A percentile compares a stretch with the other conserved stretches of the same genome.
Evolutionary conservation across 2,888 invertebrate genomes (phyloP).

Genomic region (Crematogaster levior): DNA sequence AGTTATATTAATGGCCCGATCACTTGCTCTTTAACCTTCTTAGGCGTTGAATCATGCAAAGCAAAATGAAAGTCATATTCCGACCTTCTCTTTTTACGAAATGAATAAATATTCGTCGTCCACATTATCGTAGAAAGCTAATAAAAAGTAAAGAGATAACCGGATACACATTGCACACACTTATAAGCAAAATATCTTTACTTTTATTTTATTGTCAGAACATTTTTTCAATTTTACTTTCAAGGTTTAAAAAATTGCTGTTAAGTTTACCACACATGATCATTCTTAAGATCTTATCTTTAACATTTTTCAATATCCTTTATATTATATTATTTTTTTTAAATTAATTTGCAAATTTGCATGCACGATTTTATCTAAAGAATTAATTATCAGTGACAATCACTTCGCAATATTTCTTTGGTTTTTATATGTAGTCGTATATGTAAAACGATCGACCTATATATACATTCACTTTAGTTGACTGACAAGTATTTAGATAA

Average conservation of each 20-base stretch:
- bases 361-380: not conserved
- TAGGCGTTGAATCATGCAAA: not conserved
- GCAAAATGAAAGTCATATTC: constrained; percentile 6
- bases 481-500: not conserved
- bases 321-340: not conserved
- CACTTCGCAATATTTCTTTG: constrained; percentile 11
- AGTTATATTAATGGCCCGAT: not conserved
- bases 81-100: not conserved
- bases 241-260: not conserved
- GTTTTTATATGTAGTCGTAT: not conserved
- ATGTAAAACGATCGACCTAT: not conserved
- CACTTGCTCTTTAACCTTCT: not conserved
- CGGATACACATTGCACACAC: not conserved
- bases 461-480: constrained; percentile 2
- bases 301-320: not conserved
- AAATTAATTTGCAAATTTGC: not conserved
- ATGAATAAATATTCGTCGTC: not conserved
- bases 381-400: constrained; percentile 3
- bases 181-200: not conserved
- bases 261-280: not conserved
- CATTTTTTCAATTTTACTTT: not conserved
- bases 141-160: not conserved
- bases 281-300: not conserved
- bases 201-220: not conserved
- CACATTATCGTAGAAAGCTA: not conserved